Evolutionary conservation across 2,113 vertebrate species (phyloP), one percentile per base, ranked within the genome.

Genomic region (Dasyurus viverrinus): DNA sequence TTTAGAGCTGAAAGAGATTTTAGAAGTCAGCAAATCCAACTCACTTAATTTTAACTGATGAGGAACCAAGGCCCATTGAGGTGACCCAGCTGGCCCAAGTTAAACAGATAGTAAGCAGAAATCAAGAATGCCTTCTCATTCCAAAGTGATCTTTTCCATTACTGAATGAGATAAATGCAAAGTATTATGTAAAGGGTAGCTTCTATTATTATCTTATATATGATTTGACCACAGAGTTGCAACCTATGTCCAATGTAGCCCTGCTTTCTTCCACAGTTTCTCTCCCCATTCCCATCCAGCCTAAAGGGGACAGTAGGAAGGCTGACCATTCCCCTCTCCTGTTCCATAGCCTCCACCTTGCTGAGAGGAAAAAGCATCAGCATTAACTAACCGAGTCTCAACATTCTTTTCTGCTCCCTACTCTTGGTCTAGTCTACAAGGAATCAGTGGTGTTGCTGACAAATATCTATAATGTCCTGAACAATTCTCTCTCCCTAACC

Each of bases 281-380:
- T n/a, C 4, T 1, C 68, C n/a, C 6, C 36, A 1, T 1, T 6
- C 2, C 19, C 1, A 42, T 84, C 68, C 6, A 22, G n/a, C 14
- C 5, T 84, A 23, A 16, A 84, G n/a, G 6, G 42, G 68, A 42
- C n/a, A 84, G 19, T 23, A 84, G 68, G n/a, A 84, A 36, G n/a
- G 8, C 68, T 23, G 68, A 42, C 68, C 68, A 84, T 8, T 1
- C 42, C 19, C n/a, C 7, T 84, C n/a, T 42, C 42, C n/a, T 76
- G 68, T 36, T n/a, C 68, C 68, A n/a, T 76, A 76, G 6, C 36
- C 36, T 76, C 36, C 36, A 76, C 36, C 16, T 76, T 76, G 68
- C 36, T 76, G n/a, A 76, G 14, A n/a, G 68, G 68, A n/a, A 30
- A 4, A n/a, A 19, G 68, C 36, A n/a, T 76, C 68, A 19, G 68